Evolutionary conservation across 2,888 invertebrate genomes (phyloP), one percentile per base, ranked within the genome.

Genomic region (Drosophila formosana): DNA sequence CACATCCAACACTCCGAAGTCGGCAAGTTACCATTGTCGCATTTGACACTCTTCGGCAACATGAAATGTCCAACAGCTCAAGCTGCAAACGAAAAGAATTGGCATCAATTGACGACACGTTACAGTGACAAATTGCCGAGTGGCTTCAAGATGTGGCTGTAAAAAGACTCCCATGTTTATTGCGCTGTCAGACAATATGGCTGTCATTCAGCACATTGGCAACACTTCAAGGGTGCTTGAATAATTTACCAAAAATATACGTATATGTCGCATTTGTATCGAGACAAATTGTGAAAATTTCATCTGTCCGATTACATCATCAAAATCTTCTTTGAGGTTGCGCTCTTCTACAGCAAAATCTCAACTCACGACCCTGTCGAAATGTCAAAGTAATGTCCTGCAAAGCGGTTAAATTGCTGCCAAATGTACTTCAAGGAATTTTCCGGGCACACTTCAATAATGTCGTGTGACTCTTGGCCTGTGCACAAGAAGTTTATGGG

Each of bases 71-170:
- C 50, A 57, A 51, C 58, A 67, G 46, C 11, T 25, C 30, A 8
- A 9, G 9, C 34, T 34, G 3, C 9, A 55, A 52, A 62, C 9
- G 58, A 52, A 62, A 56, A 46, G 39, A 66, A 47, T 49, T 62
- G 47, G 41, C 67, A 25, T 75, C 82, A 86, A 89, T 84, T 87
- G 89, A 64, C 75, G 62, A 77, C 81, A 78, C 84, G 71, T 87
- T 85, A 87, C 72, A 67, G 66, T 81, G 88, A 89, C 83, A 83
- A 89, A 83, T 84, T 87, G 72, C 82, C 50, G 68, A 82, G 61
- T 58, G 51, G 50, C 41, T 37, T 7, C 55, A 28, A 60, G 43
- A 11, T 46, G 9, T 28, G 63, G 50, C 61, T 57, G 37, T 46
- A 41, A 47, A 39, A 47, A 45, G 41, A 47, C 30, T 55, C 11